phyloP scores from a whole-genome alignment of 2,797 vertebrate genomes.

The Garrulus glandarius region DNA sequence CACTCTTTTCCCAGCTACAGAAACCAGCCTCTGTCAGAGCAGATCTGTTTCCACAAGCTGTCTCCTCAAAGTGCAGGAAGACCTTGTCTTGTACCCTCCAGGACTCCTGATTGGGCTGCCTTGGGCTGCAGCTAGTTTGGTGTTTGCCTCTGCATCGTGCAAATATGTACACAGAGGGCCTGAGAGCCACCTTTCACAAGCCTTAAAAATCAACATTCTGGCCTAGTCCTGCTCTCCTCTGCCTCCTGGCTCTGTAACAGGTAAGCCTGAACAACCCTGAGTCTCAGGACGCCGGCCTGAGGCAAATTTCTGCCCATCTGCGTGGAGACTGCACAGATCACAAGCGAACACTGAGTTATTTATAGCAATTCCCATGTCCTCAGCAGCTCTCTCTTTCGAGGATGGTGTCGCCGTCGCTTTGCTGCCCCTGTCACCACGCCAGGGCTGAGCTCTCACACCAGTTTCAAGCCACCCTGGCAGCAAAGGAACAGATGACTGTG shows the following conservation, averaged over 20 bases:
- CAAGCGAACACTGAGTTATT: neutral
- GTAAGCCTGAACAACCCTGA: neutral
- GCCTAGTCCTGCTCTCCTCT: neutral
- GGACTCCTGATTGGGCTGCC: neutral
- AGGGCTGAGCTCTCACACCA: neutral
- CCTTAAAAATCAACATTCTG: neutral
- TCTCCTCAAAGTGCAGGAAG: neutral
- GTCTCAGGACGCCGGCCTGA: accelerated
- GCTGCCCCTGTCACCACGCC: neutral
- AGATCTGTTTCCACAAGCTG: neutral
- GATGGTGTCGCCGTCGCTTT: neutral
- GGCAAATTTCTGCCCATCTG: neutral
- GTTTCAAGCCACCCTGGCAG: neutral
- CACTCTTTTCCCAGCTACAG: neutral
- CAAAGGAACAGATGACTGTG: neutral
- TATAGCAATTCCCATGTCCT: constrained; percentile 1
- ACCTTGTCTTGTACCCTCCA: neutral
- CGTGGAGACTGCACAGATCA: neutral
- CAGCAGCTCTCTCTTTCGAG: constrained; percentile 7
- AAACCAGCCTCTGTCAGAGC: neutral
- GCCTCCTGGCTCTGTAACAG: neutral
- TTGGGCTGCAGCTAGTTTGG: neutral
- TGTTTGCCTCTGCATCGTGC: neutral
- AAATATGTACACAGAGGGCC: neutral
- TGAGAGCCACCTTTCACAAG: neutral